A percentile compares a stretch with the other conserved stretches of the same genome.
Evolutionary conservation across 1,140 invertebrate genomes (phyloP).

Genomic region (Drosophila pallidifrons): DNA sequence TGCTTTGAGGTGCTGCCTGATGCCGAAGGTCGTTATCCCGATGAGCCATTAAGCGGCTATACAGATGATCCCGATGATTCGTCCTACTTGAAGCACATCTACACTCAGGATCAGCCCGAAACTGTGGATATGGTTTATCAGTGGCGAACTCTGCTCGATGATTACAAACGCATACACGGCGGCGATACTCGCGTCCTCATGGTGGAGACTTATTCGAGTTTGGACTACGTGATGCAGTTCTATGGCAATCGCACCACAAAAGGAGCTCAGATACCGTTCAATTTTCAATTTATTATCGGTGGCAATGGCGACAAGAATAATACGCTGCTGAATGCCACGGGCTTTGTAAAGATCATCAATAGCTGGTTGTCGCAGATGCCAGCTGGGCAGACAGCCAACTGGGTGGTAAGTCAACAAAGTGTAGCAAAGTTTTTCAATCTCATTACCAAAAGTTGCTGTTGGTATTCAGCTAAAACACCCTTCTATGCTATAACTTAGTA

Average conservation of each 20-base stretch:
- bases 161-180: slow-evolving; percentile 85
- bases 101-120: slow-evolving; percentile 88
- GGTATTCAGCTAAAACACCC: too few relatives aligned
- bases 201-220: slow-evolving; percentile 88
- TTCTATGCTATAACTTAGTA: too few relatives aligned
- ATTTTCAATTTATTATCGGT: slow-evolving; percentile 86
- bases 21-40: slow-evolving; percentile 85
- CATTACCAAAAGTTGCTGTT: too few relatives aligned
- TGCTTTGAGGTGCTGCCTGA: slow-evolving; percentile 86
- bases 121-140: slow-evolving; percentile 87
- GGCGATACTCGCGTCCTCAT: slow-evolving; percentile 88
- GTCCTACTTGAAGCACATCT: slow-evolving; percentile 87
- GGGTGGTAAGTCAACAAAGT: slow-evolving; percentile 85
- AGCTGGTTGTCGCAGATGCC: slow-evolving; percentile 85
- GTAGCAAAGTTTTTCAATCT: too few relatives aligned
- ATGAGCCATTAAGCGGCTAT: slow-evolving; percentile 86
- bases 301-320: slow-evolving; percentile 84
- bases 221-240: slow-evolving; percentile 86
- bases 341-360: slow-evolving; percentile 85
- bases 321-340: slow-evolving; percentile 83
- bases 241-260: slow-evolving; percentile 86
- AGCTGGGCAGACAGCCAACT: slow-evolving; percentile 84
- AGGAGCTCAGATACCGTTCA: slow-evolving; percentile 88
- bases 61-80: slow-evolving; percentile 85
- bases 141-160: slow-evolving; percentile 87